A percentile compares a stretch with the other conserved stretches of the same genome.
Evolutionary conservation across 2,888 invertebrate species (phyloP).

Genomic region (Drosophila robusta): DNA sequence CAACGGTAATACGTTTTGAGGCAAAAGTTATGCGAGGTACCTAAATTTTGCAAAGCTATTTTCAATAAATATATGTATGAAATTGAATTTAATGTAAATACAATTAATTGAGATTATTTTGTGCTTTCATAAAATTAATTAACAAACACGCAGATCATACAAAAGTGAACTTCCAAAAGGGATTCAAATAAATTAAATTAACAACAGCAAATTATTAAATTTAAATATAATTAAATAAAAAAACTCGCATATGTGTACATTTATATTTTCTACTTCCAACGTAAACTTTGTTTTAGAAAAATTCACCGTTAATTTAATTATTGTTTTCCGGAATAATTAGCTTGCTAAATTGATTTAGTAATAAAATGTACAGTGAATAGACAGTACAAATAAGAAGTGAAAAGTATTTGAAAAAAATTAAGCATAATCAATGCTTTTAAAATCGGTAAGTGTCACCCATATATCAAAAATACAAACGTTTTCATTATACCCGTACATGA

Average conservation of each 20-base stretch:
- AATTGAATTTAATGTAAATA: not conserved
- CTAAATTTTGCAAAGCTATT: constrained; percentile 3
- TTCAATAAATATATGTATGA: too few species aligned
- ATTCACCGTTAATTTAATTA: not conserved
- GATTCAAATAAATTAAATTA: not conserved
- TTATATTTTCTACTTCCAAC: not conserved
- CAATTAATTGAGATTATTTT: not conserved
- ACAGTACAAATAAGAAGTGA: too few species aligned
- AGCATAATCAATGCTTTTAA: not conserved
- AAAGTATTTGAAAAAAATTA: too few species aligned
- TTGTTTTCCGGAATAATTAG: not conserved
- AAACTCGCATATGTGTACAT: not conserved
- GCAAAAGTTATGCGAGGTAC: not conserved
- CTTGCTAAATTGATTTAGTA: too few species aligned
- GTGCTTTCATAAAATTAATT: not conserved
- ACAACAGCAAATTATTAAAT: not conserved
- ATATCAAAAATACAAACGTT: not conserved
- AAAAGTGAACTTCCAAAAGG: not conserved
- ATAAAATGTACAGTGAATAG: too few species aligned
- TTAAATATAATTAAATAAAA: not conserved
- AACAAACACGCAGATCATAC: not conserved
- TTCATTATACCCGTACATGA: not conserved
- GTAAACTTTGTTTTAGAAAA: not conserved
- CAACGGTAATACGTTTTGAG: constrained; percentile 3
- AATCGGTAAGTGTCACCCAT: not conserved